Evolutionary conservation across 2,797 vertebrate genomes (phyloP), one percentile per base, ranked within the genome.

Genomic region (Myiotriccus ornatus): DNA sequence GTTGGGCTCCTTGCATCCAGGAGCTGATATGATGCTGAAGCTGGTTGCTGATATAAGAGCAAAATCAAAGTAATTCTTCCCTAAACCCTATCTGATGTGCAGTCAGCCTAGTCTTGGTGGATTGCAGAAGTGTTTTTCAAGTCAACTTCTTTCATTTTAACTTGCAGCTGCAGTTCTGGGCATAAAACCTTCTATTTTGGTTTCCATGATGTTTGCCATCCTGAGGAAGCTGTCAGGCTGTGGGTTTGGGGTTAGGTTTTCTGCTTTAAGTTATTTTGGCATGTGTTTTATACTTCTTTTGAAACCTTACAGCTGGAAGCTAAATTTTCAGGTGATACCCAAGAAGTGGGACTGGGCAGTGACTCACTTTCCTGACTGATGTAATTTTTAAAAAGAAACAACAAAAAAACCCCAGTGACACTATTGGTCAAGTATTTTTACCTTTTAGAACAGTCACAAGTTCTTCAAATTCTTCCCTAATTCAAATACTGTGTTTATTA

Each of bases 281-380:
- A 3, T 37, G 4, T 67, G 19, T 50, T 79, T 84, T 21, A 17
- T 73, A 28, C 22, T 10, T 78, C 32, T 82, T 69, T 60, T 78
- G 49, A 82, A 92, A 87, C 60, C 64, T 50, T 44, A 50, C 77
- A 75, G 44, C 67, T 78, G 82, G 83, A 87, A 90, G 57, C 74
- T 88, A 44, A 63, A 81, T 87, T 93, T 88, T 73, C 47, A 86
- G 91, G 85, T 90, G 84, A 84, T 89, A 22, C 27, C 57, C 50
- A 79, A 79, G 85, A 91, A 94, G 19, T 57, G 30, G 27, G 65
- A 62, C 47, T 20, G 56, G 68, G 55, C 10, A 7, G 27, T 91
- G 95, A 93, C 56, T 94, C 78, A 53, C 17, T 94, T 95, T 82
- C 60, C 75, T 91, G 87, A 35, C 56, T 71, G 73, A 50, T 7